Evolutionary conservation across 1,140 invertebrate genomes (phyloP).

Genomic region (Acromyrmex echinatior): DNA sequence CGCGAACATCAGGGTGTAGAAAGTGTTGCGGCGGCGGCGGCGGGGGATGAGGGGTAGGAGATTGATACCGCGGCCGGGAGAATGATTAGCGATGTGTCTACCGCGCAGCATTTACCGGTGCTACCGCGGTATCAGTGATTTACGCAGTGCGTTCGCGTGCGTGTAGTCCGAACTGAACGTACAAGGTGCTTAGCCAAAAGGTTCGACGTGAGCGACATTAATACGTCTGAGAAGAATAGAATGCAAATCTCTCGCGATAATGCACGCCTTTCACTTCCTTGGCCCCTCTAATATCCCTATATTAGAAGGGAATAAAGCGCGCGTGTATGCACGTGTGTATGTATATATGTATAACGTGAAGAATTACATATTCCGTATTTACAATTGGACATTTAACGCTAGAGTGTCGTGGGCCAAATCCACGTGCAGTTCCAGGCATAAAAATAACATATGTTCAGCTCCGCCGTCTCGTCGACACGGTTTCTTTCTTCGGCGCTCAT

Average conservation of each 20-base stretch:
- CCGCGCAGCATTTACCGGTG: constrained; percentile 15
- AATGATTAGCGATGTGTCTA: background rate
- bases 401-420: constrained; percentile 43
- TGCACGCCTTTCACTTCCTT: constrained; percentile 44
- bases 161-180: constrained; percentile 68
- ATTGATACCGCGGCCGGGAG: constrained; percentile 9
- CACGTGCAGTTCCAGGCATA: constrained; percentile 58
- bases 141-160: constrained; percentile 34
- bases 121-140: background rate
- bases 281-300: constrained; percentile 22
- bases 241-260: constrained; percentile 65
- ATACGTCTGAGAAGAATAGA: constrained; percentile 75
- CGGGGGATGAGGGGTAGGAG: background rate
- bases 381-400: constrained; percentile 58
- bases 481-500: constrained; percentile 7
- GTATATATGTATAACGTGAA: constrained; percentile 47
- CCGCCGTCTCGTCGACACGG: constrained; percentile 21
- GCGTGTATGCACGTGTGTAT: constrained; percentile 40
- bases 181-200: constrained; percentile 72
- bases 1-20: constrained; percentile 80
- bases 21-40: constrained; percentile 54
- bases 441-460: constrained; percentile 59
- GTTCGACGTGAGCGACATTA: constrained; percentile 75
- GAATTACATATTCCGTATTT: constrained; percentile 59
- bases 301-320: constrained; percentile 47